These are phyloP conservation scores for Cichlasoma orientale DNA, from an alignment of 2,797 vertebrate genomes.

Conservation along the genomic window DNA sequence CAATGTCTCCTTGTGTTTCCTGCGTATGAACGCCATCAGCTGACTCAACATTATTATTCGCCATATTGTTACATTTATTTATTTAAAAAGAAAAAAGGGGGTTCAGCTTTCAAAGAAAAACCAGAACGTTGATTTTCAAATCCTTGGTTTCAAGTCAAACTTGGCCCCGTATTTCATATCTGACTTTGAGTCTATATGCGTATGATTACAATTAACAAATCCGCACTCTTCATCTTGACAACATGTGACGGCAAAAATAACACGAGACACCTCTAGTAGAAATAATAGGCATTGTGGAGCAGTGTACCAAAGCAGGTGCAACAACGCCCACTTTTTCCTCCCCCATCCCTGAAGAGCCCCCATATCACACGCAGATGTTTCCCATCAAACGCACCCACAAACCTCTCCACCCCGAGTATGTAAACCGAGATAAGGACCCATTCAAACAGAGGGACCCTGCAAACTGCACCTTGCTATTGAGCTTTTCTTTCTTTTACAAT, in stretches of 20 bases:
- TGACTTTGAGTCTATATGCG: neutral
- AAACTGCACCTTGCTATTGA: slow-evolving; percentile 76
- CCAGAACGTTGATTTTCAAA: neutral
- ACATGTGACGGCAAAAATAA: slow-evolving; percentile 76
- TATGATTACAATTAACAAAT: slow-evolving; percentile 1
- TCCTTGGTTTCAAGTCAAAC: neutral
- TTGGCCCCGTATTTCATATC: neutral
- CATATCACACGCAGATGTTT: slow-evolving; percentile 94
- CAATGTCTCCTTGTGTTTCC: neutral
- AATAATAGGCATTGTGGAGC: slow-evolving; percentile 96
- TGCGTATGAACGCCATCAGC: accelerated
- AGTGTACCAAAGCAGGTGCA: slow-evolving; percentile 93
- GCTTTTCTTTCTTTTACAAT: slow-evolving; percentile 79
- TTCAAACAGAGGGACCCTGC: slow-evolving; percentile 85
- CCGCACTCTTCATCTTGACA: slow-evolving; percentile 72
- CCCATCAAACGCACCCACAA: slow-evolving; percentile 89
- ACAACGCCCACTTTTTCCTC: slow-evolving; percentile 89
- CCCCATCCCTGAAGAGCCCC: slow-evolving; percentile 81
- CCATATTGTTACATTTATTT: neutral
- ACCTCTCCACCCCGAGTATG: slow-evolving; percentile 86
- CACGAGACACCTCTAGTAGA: slow-evolving; percentile 55
- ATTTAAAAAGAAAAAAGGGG: neutral
- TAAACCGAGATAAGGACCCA: slow-evolving; percentile 84
- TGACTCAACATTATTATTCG: neutral
- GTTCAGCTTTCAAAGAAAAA: neutral